A percentile compares a stretch with the other conserved stretches of the same genome.
phyloP scores from a whole-genome alignment of 92 coral and sea anemone species.

The Porites cylindrica region DNA sequence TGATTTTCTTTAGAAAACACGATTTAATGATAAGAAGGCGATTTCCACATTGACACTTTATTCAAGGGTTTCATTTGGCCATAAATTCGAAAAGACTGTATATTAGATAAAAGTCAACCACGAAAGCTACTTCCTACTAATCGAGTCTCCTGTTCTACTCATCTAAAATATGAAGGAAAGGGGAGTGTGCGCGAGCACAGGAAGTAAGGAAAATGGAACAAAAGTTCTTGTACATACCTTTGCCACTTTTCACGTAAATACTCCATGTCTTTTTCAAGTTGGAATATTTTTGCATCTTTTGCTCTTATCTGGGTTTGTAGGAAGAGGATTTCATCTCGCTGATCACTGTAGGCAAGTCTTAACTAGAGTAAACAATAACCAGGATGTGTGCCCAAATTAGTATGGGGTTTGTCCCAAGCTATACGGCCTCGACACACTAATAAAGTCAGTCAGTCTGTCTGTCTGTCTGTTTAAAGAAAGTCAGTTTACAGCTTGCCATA shows the following conservation, averaged over 20 bases:
- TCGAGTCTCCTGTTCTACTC: no score
- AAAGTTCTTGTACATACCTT: conserved; percentile 9
- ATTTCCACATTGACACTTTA: no score
- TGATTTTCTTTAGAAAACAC: no score
- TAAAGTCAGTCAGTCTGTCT: background rate
- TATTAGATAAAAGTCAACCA: no score
- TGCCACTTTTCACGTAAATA: conserved; percentile 66
- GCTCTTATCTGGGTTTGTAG: conserved; percentile 76
- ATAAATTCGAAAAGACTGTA: no score
- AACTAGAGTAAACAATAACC: conserved; percentile 41
- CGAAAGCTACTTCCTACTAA: no score
- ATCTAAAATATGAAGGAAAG: no score
- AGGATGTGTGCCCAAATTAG: no score
- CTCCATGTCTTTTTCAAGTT: conserved; percentile 74
- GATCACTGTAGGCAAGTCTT: conserved; percentile 81
- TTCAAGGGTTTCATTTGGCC: no score
- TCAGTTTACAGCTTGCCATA: no score
- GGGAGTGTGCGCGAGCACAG: background rate
- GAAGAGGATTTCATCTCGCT: conserved; percentile 78
- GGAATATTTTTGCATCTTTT: conserved; percentile 73
- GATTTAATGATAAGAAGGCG: no score
- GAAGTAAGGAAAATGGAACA: background rate
- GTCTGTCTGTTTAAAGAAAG: no score
- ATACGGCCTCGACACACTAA: background rate
- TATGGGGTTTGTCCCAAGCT: background rate